Evolutionary conservation across 2,113 vertebrate species (phyloP).

Genomic region (Rana temporaria): DNA sequence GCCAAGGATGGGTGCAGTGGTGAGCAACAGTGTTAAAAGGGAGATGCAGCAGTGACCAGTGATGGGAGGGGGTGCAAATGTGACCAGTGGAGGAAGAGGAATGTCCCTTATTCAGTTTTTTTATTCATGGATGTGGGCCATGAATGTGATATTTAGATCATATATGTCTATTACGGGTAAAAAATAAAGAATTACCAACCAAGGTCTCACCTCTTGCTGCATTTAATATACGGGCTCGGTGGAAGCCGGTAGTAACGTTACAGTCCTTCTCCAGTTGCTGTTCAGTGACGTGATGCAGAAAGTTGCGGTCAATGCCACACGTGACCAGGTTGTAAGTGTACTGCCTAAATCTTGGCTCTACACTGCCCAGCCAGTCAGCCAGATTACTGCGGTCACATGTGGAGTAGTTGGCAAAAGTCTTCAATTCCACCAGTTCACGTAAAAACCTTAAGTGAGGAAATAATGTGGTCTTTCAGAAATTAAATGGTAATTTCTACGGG

Average conservation of each 20-base stretch:
- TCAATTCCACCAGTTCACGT: slow-evolving; percentile 90
- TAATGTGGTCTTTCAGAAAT: too few species aligned
- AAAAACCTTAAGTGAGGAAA: slow-evolving; percentile 78
- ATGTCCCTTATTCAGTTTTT: too few species aligned
- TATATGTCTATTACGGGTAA: too few species aligned
- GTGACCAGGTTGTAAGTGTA: slow-evolving; percentile 93
- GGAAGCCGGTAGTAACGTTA: slow-evolving; percentile 81
- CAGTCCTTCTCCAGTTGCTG: slow-evolving; percentile 91
- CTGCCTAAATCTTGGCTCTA: slow-evolving; percentile 91
- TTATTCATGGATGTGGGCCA: too few species aligned
- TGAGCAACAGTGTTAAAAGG: too few species aligned
- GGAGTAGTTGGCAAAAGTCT: slow-evolving; percentile 92
- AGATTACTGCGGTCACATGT: slow-evolving; percentile 95
- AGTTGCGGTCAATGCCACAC: slow-evolving; percentile 84
- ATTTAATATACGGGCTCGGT: slow-evolving; percentile 85
- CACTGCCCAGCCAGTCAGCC: slow-evolving; percentile 88
- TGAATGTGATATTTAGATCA: too few species aligned
- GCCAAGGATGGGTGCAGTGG: too few species aligned
- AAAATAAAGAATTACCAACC: too few species aligned
- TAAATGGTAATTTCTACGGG: too few species aligned
- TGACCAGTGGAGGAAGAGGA: too few species aligned
- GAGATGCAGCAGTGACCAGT: too few species aligned
- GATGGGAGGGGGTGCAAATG: too few species aligned
- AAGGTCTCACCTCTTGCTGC: slow-evolving; percentile 70
- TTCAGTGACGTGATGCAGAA: slow-evolving; percentile 84